Percentiles rank a stretch among this genome's conserved stretches.
Evolutionary conservation across 92 coral and sea anemone genomes (phyloP).

Genomic region (Siderastrea siderea): DNA sequence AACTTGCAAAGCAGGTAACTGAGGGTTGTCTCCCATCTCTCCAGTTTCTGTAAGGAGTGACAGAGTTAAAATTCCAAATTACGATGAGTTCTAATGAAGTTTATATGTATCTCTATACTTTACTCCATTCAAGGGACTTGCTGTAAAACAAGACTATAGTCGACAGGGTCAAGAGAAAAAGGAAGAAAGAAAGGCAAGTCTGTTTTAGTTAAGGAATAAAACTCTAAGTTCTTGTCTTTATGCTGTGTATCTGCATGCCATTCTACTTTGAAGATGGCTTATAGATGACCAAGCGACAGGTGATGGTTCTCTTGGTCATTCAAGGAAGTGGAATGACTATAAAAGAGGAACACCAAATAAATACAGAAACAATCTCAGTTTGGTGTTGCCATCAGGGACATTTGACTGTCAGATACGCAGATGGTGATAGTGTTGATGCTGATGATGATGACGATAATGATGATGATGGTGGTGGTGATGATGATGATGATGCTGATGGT

Average conservation of each 20-base stretch:
- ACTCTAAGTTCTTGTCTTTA: no score
- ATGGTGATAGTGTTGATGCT: neutral
- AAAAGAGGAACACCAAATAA: no score
- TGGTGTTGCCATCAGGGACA: no score
- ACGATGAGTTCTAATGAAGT: neutral
- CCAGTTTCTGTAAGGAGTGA: neutral
- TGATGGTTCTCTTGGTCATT: no score
- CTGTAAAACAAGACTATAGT: conserved; percentile 82
- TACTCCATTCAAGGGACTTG: conserved; percentile 72
- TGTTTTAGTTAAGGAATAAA: neutral
- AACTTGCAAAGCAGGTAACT: conserved; percentile 86
- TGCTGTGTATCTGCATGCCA: neutral
- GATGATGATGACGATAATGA: no score
- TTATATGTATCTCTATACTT: neutral
- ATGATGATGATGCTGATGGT: no score
- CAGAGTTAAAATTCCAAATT: neutral
- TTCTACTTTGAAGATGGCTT: no score
- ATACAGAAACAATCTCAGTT: no score
- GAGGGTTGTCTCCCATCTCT: neutral
- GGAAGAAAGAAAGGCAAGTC: conserved; percentile 88
- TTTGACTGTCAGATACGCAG: no score
- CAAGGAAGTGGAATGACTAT: no score
- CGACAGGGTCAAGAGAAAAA: conserved; percentile 87
- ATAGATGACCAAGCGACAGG: no score
- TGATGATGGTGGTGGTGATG: no score